Percentiles rank a stretch among this genome's conserved stretches.
Evolutionary conservation across 2,113 vertebrate genomes (phyloP).

Genomic region (Dinomys branickii): DNA sequence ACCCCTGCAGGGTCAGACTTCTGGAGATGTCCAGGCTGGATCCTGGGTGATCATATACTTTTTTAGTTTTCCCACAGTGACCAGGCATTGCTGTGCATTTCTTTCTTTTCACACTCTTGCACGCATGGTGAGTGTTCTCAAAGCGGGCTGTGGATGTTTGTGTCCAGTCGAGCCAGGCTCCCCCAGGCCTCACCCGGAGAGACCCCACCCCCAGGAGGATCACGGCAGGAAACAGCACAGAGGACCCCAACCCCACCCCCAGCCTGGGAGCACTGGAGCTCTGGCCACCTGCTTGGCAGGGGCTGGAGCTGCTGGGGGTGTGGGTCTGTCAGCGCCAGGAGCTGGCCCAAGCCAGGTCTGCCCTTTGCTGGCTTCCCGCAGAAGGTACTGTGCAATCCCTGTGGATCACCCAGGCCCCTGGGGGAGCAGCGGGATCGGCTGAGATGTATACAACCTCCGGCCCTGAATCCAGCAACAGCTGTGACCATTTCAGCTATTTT

Average conservation of each 20-base stretch:
- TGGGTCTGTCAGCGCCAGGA: not conserved
- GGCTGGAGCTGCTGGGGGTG: not conserved
- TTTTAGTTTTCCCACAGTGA: not conserved
- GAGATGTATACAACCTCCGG: constrained; percentile 71
- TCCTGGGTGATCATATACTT: not conserved
- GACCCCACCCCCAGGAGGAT: not conserved
- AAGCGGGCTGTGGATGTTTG: not conserved
- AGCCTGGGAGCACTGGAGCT: not conserved
- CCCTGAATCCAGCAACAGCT: constrained; percentile 78
- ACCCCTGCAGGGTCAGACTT: not conserved
- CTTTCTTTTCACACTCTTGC: not conserved
- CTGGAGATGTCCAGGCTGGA: not conserved
- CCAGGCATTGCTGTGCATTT: not conserved
- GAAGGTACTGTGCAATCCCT: not conserved
- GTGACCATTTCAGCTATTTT: constrained; percentile 79
- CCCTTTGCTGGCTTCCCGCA: constrained; percentile 33
- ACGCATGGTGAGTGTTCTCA: accelerated
- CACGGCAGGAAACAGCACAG: not conserved
- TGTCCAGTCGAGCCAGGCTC: not conserved
- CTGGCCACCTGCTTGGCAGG: not conserved
- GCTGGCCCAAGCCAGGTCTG: not conserved
- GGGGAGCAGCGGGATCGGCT: not conserved
- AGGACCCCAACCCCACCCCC: not conserved
- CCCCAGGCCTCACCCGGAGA: not conserved
- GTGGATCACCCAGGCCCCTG: constrained; percentile 30